Conservation (phyloP, 2,888 invertebrate genomes). For the Archips xylosteana region DNA sequence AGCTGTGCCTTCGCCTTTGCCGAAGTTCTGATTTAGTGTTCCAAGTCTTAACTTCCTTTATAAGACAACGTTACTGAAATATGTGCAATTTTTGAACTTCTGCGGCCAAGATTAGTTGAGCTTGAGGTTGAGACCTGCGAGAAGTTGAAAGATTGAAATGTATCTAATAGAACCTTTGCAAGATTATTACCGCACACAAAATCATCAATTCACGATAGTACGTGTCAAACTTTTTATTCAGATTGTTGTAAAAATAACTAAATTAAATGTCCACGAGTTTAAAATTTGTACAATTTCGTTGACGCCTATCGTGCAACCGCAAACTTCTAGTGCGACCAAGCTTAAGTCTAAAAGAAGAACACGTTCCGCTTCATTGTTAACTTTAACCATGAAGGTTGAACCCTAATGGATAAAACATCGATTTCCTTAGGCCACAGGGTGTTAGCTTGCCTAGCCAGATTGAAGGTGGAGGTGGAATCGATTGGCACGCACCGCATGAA, state of each 20-base stretch:
- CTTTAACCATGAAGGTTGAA: not conserved
- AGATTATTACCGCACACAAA: too few species aligned
- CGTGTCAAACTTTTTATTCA: too few species aligned
- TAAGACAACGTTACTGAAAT: constrained; percentile 1
- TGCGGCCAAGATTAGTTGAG: not conserved
- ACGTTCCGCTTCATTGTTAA: not conserved
- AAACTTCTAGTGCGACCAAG: too few species aligned
- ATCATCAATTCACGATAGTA: too few species aligned
- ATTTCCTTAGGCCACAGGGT: not conserved
- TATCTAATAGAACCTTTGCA: too few species aligned
- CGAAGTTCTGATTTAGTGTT: constrained; percentile 12
- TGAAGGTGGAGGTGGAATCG: constrained; percentile 41
- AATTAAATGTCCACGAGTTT: not conserved
- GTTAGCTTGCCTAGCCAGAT: constrained; percentile 6
- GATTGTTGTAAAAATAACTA: too few species aligned
- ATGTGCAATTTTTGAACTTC: not conserved
- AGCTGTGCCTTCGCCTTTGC: not conserved
- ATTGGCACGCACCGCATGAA: constrained; percentile 46
- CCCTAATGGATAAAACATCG: not conserved
- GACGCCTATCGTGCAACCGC: not conserved
- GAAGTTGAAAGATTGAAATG: too few species aligned
- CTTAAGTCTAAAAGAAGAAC: too few species aligned
- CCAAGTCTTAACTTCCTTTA: not conserved
- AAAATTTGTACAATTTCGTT: not conserved
- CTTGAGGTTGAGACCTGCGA: too few species aligned